Evolutionary conservation across 2,113 vertebrate genomes (phyloP).

Genomic region (Marmota flaviventris): DNA sequence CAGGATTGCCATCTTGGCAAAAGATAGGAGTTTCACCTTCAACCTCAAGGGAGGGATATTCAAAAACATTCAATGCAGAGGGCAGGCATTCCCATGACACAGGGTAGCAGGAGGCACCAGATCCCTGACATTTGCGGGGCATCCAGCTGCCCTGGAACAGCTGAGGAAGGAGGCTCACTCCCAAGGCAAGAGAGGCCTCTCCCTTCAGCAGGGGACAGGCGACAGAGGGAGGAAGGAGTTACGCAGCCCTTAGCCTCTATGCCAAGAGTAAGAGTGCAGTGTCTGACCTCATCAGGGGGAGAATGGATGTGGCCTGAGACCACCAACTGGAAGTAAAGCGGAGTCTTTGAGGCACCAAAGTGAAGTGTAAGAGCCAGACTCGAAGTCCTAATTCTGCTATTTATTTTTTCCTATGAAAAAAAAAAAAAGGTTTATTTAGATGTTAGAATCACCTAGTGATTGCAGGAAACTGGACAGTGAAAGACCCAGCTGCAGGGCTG

Average conservation of each 20-base stretch:
- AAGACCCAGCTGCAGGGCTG: too few species aligned
- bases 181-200: background rate
- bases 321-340: background rate
- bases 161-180: background rate
- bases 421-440: too few species aligned
- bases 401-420: background rate
- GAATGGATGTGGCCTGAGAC: fast-evolving
- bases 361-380: background rate
- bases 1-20: background rate
- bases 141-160: background rate
- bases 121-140: background rate
- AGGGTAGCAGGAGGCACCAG: background rate
- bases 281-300: background rate
- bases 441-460: too few species aligned
- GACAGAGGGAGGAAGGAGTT: background rate
- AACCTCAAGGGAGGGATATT: background rate
- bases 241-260: background rate
- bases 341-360: background rate
- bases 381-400: background rate
- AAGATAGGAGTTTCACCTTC: background rate
- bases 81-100: background rate
- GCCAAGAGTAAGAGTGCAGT: background rate
- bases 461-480: too few species aligned
- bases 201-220: background rate
- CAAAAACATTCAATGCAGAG: background rate